A percentile compares a stretch with the other conserved stretches of the same genome.
Conservation (phyloP, 2,113 vertebrate genomes). For the Oxyura jamaicensis region DNA sequence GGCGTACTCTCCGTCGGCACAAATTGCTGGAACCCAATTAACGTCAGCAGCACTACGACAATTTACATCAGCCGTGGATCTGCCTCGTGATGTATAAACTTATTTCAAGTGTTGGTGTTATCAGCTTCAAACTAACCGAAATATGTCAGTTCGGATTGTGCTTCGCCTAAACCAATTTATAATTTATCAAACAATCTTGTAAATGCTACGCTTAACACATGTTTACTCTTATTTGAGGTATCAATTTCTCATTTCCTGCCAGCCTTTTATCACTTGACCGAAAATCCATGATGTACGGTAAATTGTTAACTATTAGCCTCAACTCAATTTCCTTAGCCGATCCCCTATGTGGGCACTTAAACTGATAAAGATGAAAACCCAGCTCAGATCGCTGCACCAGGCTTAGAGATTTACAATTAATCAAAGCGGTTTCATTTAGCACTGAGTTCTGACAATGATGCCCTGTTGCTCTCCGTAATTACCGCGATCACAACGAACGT, state of each 20-base stretch:
- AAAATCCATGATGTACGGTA: constrained; percentile 60
- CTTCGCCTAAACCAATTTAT: constrained; percentile 49
- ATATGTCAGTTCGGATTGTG: not conserved
- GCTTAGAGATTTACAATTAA: constrained; percentile 26
- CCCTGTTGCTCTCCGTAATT: constrained; percentile 29
- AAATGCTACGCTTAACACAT: constrained; percentile 50
- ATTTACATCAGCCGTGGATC: not conserved
- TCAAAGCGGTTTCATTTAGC: constrained; percentile 31
- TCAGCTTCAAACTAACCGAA: constrained; percentile 20
- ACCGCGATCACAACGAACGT: not conserved
- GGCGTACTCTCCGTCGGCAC: not conserved
- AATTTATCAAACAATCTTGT: constrained; percentile 63
- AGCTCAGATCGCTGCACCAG: constrained; percentile 22
- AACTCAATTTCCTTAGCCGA: constrained; percentile 63
- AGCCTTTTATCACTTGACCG: constrained; percentile 63
- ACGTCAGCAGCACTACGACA: not conserved
- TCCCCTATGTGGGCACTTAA: constrained; percentile 16
- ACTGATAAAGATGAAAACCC: constrained; percentile 47
- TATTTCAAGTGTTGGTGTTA: not conserved
- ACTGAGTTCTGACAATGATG: constrained; percentile 19
- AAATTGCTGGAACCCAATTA: not conserved
- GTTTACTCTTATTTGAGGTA: constrained; percentile 46
- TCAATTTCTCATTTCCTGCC: constrained; percentile 69
- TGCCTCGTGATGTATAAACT: constrained; percentile 3
- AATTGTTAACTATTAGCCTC: constrained; percentile 63